Percentiles rank a stretch among this genome's conserved stretches.
phyloP scores from a whole-genome alignment of 2,797 vertebrate genomes.

The Lacerta bilineata region DNA sequence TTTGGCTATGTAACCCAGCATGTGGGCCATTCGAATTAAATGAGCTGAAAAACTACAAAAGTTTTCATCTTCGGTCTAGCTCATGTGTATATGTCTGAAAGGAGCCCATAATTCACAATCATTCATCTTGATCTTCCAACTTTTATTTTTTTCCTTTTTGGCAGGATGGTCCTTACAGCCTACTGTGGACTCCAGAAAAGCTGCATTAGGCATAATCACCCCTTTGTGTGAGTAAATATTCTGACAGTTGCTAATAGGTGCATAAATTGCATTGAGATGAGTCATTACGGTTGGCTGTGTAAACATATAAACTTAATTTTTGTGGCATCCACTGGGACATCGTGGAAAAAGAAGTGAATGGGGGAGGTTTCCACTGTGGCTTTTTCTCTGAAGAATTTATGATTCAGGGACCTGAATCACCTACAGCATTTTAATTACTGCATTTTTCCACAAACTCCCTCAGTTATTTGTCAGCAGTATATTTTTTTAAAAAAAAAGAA shows the following conservation, averaged over 20 bases:
- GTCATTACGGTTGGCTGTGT: background rate
- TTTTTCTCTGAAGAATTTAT: constrained; percentile 14
- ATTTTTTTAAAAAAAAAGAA: background rate
- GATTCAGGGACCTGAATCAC: background rate
- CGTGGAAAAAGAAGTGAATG: background rate
- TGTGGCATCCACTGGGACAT: background rate
- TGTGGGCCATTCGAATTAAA: constrained; percentile 74
- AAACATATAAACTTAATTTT: constrained; percentile 42
- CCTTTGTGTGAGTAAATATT: constrained; percentile 34
- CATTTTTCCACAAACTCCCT: background rate
- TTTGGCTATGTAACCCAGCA: constrained; percentile 69
- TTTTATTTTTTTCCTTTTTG: constrained; percentile 46
- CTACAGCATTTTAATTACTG: background rate
- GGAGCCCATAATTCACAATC: constrained; percentile 55
- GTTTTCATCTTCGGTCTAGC: constrained; percentile 68
- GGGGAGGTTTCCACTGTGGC: background rate
- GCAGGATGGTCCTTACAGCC: constrained; percentile 32
- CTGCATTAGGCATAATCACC: constrained; percentile 7
- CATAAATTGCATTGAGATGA: constrained; percentile 18
- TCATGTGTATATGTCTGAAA: constrained; percentile 15
- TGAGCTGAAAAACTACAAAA: constrained; percentile 72
- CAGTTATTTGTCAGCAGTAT: background rate
- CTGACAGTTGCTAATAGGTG: constrained; percentile 4
- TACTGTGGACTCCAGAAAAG: constrained; percentile 41
- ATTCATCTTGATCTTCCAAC: constrained; percentile 30